Base-by-base conservation (phyloP, 2,888 invertebrate genomes). In the Rhagophthalmus giganteus region DNA sequence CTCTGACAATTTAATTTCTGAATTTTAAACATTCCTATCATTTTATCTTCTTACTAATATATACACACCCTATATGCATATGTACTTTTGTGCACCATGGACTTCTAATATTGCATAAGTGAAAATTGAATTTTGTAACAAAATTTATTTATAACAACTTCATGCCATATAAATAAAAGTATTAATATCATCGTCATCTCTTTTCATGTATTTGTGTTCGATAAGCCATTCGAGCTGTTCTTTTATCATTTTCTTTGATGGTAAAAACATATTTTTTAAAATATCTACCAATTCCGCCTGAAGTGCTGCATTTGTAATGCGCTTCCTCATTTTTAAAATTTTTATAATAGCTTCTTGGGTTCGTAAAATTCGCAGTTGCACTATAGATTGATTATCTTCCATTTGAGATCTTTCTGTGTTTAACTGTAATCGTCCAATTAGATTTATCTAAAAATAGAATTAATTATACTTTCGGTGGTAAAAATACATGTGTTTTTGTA, bases 181-280 rank as follows among this genome's bases (percentile, higher is more conserved):
- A 76, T 97, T 97, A 72, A 97, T 96, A 74, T 98, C 95, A 64
- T 95, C 92, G 67, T 96, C 96, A 73, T 97, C 96, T 62, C 98
- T 83, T 54, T 86, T 82, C 89, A 98, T 96, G 75, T 97, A 98
- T 75, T 95, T 95, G 76, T 99, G 94, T 77, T 99, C 98, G 59
- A 99, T 98, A 31, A 99, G 85, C 98, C 98, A 99, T 76, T 99
- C 99, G 40, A 99, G 83, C 77, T 99, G 98, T 77, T 99, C 98
- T 76, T 99, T 99, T 65, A 99, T 98, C 90, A 99, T 93, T 77
- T 98, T 97, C 76, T 96, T 96, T 57, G 95, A 94, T 14, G 99
- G 99, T 70, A 98, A 79, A 81, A 99, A 99, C 96, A 99, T 97
- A 73, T 97, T 96, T 78, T 97, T 97, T 65, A 99, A 78, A 71